Evolutionary conservation across 2,797 vertebrate species (phyloP).

Genomic region (Hydrophis major): DNA sequence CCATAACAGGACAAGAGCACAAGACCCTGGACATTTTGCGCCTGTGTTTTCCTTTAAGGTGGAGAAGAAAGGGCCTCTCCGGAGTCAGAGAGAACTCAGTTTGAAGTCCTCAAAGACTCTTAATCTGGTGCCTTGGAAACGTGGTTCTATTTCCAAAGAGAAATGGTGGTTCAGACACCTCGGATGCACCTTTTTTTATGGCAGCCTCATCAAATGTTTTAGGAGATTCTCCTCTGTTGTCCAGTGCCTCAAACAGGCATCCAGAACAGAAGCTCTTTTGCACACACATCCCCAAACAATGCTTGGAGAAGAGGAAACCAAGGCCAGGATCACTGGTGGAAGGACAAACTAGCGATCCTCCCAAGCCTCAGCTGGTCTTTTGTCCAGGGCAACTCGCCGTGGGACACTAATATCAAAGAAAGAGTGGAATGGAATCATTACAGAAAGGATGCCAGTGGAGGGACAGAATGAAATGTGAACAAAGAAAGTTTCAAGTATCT

Average conservation of each 20-base stretch:
- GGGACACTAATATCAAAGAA: not conserved
- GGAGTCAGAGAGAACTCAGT: not conserved
- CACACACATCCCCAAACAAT: rapidly evolving
- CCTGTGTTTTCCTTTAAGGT: not conserved
- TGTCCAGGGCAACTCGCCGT: not conserved
- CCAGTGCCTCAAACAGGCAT: rapidly evolving
- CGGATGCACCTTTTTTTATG: not conserved
- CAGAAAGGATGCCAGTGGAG: not conserved
- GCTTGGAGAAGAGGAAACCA: not conserved
- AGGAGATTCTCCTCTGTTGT: not conserved
- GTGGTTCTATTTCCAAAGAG: not conserved
- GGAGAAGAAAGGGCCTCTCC: not conserved
- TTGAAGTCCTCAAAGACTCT: not conserved
- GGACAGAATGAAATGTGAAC: not conserved
- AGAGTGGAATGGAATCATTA: not conserved
- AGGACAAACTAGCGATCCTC: not conserved
- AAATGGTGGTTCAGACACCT: rapidly evolving
- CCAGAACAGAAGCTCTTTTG: not conserved
- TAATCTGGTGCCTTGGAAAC: not conserved
- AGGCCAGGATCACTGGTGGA: not conserved
- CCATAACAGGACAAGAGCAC: not conserved
- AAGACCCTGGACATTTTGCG: not conserved
- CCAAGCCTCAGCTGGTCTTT: not conserved
- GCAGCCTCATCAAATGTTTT: not conserved
- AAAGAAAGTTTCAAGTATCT: not conserved